Evolutionary conservation across 2,888 invertebrate genomes (phyloP).

Genomic region (Sympetrum striolatum): DNA sequence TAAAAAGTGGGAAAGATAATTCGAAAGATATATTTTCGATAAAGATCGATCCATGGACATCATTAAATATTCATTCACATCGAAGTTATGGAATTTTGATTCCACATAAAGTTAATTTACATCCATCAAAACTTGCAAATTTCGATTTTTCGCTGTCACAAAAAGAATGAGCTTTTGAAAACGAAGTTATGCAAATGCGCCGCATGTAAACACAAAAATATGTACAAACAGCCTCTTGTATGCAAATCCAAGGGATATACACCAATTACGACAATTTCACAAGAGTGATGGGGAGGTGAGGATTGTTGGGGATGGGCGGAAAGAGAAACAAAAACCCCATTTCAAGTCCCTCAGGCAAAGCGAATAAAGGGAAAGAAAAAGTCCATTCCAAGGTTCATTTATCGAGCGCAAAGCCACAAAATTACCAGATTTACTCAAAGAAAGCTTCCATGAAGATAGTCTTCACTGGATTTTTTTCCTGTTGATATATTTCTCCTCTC

Average conservation of each 20-base stretch:
- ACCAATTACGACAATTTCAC: background rate
- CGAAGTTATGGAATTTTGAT: background rate
- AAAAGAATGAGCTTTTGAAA: background rate
- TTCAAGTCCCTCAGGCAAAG: background rate
- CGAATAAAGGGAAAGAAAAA: background rate
- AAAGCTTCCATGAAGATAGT: background rate
- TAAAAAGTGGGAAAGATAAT: background rate
- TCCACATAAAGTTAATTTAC: background rate
- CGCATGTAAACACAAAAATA: background rate
- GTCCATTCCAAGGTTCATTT: background rate
- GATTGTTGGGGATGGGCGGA: background rate
- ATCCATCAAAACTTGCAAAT: background rate
- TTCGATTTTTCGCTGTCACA: background rate
- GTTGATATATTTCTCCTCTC: background rate
- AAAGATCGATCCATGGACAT: background rate
- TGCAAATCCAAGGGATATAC: background rate
- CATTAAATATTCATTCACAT: background rate
- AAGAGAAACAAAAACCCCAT: background rate
- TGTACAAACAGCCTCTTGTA: background rate
- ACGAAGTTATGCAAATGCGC: background rate
- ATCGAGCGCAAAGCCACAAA: background rate
- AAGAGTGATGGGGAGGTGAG: background rate
- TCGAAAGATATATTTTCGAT: background rate
- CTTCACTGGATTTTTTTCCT: background rate
- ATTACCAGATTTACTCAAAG: background rate